Base-by-base conservation (phyloP, 2,113 vertebrate species). In the Sterrhoptilus dennistouni region DNA sequence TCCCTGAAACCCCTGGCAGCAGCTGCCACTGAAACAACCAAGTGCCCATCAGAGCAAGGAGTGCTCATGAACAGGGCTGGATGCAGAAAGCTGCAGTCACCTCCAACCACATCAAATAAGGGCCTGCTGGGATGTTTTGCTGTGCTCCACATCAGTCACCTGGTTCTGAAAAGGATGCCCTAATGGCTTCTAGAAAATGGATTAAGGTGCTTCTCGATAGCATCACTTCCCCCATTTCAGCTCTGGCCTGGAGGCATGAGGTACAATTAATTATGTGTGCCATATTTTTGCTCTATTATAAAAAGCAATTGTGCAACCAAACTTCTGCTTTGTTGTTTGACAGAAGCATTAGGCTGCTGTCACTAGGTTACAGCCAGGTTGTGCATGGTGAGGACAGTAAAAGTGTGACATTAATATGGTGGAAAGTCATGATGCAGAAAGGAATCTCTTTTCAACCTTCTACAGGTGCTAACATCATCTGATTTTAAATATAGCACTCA, bases 111-210 rank as follows among this genome's bases (percentile, higher is more conserved):
- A 80, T 15, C 53, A 49, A 40, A 36, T 53, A 6, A 49, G 28
- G 11, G 40, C 49, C 49, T 19, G 31, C 1, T 4, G 44, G n/a
- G 61, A 76, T 7, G 0, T 29, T 82, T 52, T 35, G 12, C 11
- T 36, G 57, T 22, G 45, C 6, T 23, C 42, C 45, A 21, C 24
- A 52, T 74, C 71, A 77, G 44, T 80, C 59, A 68, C 1, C 0
- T 11, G 1, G 53, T 86, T 74, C 63, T 86, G 59, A 81, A 89
- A 61, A 81, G 28, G 31, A 69, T 80, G 20, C 52, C 42, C 63
- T 77, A 89, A 91, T 95, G 60, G 57, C 24, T 95, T 22, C 69
- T 81, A 65, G 82, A 75, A 95, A 95, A 95, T 44, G 44, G 66
- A 90, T 94, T 95, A 87, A 75, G 77, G 49, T 71, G 18, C 20